phyloP scores from a whole-genome alignment of 37 sponge, comb jelly and placozoan species.

The Theonella swinhoei region DNA sequence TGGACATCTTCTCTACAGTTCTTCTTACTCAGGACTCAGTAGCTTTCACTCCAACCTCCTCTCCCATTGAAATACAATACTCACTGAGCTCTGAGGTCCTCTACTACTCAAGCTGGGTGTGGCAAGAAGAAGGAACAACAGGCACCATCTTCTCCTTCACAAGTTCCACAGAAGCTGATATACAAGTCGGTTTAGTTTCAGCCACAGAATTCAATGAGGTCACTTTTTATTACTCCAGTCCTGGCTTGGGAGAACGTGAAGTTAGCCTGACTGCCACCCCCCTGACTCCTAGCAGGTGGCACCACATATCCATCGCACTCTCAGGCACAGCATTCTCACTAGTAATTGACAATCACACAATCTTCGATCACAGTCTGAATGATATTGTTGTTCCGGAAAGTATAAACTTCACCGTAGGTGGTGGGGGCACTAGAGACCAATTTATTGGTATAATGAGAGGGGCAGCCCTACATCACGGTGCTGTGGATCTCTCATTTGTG shows the following conservation, averaged over 20 bases:
- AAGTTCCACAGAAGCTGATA: background rate
- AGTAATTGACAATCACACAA: background rate
- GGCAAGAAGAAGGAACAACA: constrained; percentile 25
- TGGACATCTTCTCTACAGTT: constrained; percentile 1
- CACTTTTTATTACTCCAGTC: constrained; percentile 5
- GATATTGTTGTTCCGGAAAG: background rate
- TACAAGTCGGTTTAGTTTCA: background rate
- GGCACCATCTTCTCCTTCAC: constrained; percentile 12
- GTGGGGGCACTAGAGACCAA: background rate
- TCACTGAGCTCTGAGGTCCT: background rate
- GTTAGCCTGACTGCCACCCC: background rate
- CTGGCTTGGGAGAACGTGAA: background rate
- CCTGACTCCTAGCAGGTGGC: constrained; percentile 1
- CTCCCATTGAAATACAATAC: background rate
- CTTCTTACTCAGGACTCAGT: background rate
- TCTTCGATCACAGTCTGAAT: background rate
- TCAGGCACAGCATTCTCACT: background rate
- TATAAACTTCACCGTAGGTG: background rate
- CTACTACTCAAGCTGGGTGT: constrained; percentile 47
- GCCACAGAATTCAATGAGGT: background rate
- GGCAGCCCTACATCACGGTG: constrained; percentile 14
- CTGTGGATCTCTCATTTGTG: background rate
- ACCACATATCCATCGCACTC: constrained; percentile 20
- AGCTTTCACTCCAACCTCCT: background rate
- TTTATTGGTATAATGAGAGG: constrained; percentile 39